These are phyloP conservation scores for Acromyrmex echinatior DNA, from an alignment of 1,140 invertebrate genomes.

Conservation along the genomic window DNA sequence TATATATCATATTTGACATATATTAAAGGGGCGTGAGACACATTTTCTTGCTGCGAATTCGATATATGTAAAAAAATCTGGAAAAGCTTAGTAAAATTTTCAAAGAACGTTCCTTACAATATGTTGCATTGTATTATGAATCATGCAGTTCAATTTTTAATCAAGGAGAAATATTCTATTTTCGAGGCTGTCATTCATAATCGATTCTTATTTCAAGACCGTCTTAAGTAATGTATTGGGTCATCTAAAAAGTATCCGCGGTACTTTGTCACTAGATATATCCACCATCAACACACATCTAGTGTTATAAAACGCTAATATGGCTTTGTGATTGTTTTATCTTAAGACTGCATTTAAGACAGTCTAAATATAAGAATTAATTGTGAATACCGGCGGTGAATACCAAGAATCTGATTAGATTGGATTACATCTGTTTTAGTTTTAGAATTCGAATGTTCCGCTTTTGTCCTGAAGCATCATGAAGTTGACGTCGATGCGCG, in stretches of 20 bases:
- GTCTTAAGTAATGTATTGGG: too few relatives aligned
- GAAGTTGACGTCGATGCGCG: not conserved
- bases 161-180: not conserved
- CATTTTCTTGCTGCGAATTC: not conserved
- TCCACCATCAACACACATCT: too few relatives aligned
- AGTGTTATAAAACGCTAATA: too few relatives aligned
- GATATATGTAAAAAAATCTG: not conserved
- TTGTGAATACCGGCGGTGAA: too few relatives aligned
- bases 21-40: constrained; percentile 18
- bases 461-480: not conserved
- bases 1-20: not conserved
- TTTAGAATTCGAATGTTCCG: not conserved
- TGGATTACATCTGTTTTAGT: not conserved
- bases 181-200: not conserved
- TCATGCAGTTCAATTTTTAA: not conserved
- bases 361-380: too few relatives aligned
- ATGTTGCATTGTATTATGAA: not conserved
- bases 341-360: too few relatives aligned
- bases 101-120: not conserved
- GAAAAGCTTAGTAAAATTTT: not conserved
- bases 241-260: too few relatives aligned
- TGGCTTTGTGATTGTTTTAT: too few relatives aligned
- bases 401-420: not conserved
- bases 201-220: too few relatives aligned
- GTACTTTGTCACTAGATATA: too few relatives aligned